Evolutionary conservation across 1,140 invertebrate genomes (phyloP).

Genomic region (Araneus ventricosus): DNA sequence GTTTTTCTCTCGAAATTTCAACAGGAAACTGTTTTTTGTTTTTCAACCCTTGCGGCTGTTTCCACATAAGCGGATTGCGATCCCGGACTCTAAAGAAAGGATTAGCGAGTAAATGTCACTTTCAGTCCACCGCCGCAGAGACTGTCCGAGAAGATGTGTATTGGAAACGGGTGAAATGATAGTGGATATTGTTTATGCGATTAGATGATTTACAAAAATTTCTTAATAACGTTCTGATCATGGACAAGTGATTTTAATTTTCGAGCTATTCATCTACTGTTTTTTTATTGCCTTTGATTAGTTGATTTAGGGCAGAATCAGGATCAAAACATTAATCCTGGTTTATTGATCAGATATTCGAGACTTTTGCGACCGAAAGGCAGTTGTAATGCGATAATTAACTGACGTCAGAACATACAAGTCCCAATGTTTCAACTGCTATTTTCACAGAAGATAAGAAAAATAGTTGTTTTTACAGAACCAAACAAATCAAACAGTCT

Average conservation of each 20-base stretch:
- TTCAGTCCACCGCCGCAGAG: conserved; percentile 9
- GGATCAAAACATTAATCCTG: too few relatives aligned
- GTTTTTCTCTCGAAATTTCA: conserved; percentile 10
- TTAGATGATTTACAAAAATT: neutral
- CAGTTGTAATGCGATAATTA: too few relatives aligned
- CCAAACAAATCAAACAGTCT: too few relatives aligned
- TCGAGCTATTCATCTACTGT: too few relatives aligned
- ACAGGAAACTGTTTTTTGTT: neutral
- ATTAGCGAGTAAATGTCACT: conserved; percentile 60
- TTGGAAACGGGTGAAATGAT: neutral
- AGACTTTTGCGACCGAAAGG: too few relatives aligned
- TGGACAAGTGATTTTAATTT: neutral
- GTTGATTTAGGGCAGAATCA: too few relatives aligned
- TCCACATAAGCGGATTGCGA: conserved; percentile 60
- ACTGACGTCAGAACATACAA: too few relatives aligned
- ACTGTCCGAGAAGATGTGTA: neutral
- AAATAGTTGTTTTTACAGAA: too few relatives aligned
- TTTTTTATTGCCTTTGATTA: too few relatives aligned
- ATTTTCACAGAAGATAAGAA: too few relatives aligned
- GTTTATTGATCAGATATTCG: too few relatives aligned
- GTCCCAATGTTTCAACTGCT: too few relatives aligned
- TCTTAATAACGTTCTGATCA: neutral
- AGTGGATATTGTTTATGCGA: neutral
- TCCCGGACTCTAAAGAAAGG: conserved; percentile 9
- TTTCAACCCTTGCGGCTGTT: conserved; percentile 31